These are phyloP conservation scores for Listronotus oregonensis DNA, from an alignment of 1,140 invertebrate species.

Conservation along the genomic window DNA sequence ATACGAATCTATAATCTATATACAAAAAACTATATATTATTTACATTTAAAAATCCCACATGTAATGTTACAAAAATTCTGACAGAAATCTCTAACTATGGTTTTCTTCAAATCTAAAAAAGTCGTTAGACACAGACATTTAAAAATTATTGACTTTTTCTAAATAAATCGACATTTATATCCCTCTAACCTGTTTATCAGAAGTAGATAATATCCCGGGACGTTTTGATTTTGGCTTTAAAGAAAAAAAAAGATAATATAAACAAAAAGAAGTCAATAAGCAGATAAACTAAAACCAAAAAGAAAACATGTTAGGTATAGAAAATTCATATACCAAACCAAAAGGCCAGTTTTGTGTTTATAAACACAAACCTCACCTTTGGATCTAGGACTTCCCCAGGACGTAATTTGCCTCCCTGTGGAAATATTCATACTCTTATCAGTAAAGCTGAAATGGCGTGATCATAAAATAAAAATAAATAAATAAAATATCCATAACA, in stretches of 20 bases:
- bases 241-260: constrained; percentile 42
- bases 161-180: constrained; percentile 39
- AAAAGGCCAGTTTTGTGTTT: constrained; percentile 66
- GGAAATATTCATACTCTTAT: constrained; percentile 31
- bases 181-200: constrained; percentile 60
- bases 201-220: constrained; percentile 59
- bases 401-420: constrained; percentile 69
- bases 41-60: constrained; percentile 46
- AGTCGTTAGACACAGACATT: constrained; percentile 55
- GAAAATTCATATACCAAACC: constrained; percentile 43
- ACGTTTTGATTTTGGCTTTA: constrained; percentile 59
- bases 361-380: constrained; percentile 75
- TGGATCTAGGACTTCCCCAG: constrained; percentile 76
- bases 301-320: constrained; percentile 40
- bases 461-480: constrained; percentile 11
- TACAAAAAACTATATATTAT: constrained; percentile 41
- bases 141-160: constrained; percentile 47
- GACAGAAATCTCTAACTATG: constrained; percentile 33
- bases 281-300: constrained; percentile 38
- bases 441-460: constrained; percentile 10
- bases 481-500: constrained; percentile 2
- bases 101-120: constrained; percentile 41
- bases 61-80: constrained; percentile 35
- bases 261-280: constrained; percentile 39
- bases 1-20: constrained; percentile 46